phyloP scores from a whole-genome alignment of 2,888 invertebrate genomes.

The Cephalotes varians region DNA sequence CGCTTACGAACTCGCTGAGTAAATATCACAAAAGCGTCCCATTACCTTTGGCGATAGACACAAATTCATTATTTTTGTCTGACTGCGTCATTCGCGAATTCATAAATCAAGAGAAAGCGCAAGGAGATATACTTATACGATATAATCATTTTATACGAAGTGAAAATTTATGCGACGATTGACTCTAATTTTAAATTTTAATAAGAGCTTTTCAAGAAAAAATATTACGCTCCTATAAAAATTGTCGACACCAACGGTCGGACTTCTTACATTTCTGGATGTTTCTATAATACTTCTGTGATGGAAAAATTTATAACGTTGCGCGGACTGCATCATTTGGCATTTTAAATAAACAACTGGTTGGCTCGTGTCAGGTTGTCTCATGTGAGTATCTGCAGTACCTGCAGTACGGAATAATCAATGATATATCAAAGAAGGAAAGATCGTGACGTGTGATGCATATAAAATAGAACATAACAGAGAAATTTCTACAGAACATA shows the following conservation, averaged over 20 bases:
- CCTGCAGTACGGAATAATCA: conserved; percentile 22
- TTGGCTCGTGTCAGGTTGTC: conserved; percentile 3
- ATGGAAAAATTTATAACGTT: not conserved
- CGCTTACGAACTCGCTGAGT: conserved; percentile 35
- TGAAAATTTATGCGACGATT: not conserved
- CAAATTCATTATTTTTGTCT: conserved; percentile 25
- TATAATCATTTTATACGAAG: not conserved
- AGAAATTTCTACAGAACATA: not conserved
- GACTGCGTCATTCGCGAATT: not conserved
- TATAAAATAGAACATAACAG: not conserved
- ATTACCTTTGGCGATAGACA: conserved; percentile 2
- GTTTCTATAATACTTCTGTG: not conserved
- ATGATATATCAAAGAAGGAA: conserved; percentile 11
- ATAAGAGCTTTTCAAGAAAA: not conserved
- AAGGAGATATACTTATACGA: not conserved
- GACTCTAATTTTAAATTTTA: conserved; percentile 4
- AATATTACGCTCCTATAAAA: not conserved
- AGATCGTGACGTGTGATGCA: not conserved
- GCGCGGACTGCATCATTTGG: not conserved
- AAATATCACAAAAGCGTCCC: conserved; percentile 42
- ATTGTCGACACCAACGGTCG: not conserved
- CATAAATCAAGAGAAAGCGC: not conserved
- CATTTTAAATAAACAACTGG: conserved; percentile 27
- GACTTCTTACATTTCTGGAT: not conserved
- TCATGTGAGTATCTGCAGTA: conserved; percentile 29